These are phyloP conservation scores for Pelodytes ibericus DNA, from an alignment of 2,797 vertebrate genomes.

Conservation along the genomic window DNA sequence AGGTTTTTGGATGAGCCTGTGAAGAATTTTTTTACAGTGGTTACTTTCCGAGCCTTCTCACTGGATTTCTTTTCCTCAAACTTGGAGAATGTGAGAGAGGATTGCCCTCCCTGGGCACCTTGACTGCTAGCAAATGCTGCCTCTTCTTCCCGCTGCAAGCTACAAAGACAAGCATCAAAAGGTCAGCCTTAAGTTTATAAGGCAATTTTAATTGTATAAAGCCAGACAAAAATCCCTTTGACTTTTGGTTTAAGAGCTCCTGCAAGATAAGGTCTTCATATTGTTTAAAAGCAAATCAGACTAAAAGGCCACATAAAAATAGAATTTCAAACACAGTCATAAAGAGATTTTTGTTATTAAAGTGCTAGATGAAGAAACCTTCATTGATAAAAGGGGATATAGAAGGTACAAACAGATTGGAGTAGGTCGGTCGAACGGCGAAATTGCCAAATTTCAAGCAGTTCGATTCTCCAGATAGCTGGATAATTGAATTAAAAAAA, in stretches of 20 bases:
- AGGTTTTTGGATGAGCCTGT: constrained; percentile 90
- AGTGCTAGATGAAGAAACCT: neutral
- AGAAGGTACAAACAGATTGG: no score
- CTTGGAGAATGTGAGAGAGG: constrained; percentile 89
- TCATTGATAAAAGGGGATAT: neutral
- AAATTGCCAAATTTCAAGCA: no score
- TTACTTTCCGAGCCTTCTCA: constrained; percentile 94
- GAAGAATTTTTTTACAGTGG: constrained; percentile 98
- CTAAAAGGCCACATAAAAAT: neutral
- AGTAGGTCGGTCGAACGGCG: no score
- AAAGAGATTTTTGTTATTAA: neutral
- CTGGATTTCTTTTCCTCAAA: constrained; percentile 98
- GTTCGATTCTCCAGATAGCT: no score
- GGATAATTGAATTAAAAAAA: no score
- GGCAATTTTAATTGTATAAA: neutral
- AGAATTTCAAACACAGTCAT: neutral
- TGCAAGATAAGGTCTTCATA: neutral
- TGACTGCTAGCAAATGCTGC: constrained; percentile 93
- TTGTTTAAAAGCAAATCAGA: neutral
- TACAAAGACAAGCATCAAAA: constrained; percentile 59
- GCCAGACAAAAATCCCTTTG: neutral
- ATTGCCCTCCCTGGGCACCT: constrained; percentile 75
- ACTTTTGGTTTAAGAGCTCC: neutral
- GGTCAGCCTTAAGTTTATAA: neutral
- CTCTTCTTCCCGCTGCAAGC: constrained; percentile 95